These are phyloP conservation scores for Siphamia tubifer DNA, from an alignment of 2,113 vertebrate genomes.

Conservation along the genomic window DNA sequence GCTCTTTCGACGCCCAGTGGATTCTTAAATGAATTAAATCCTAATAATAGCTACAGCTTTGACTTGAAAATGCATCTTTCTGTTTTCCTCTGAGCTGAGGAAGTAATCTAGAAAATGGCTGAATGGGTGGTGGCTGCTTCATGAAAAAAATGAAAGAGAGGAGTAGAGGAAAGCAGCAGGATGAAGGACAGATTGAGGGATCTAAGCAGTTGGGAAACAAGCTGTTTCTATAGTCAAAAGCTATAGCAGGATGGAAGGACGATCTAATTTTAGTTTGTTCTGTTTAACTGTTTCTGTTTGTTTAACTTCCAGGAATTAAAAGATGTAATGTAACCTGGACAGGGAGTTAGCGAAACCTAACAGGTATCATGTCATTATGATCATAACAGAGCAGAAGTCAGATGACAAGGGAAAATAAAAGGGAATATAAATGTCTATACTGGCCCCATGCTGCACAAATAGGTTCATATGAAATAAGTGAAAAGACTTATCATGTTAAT, in stretches of 20 bases:
- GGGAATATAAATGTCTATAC: conserved; percentile 20
- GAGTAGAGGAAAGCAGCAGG: neutral
- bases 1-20: neutral
- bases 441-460: neutral
- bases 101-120: conserved; percentile 9
- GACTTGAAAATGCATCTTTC: conserved; percentile 25
- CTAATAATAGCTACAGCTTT: conserved; percentile 44
- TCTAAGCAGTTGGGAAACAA: neutral
- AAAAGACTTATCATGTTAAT: too few species aligned
- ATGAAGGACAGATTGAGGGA: neutral
- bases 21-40: conserved; percentile 30
- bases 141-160: neutral
- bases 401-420: neutral
- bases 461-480: too few species aligned
- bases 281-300: neutral
- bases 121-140: neutral
- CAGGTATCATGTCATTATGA: conserved; percentile 7
- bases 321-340: neutral
- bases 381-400: neutral
- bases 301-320: neutral
- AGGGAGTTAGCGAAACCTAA: neutral
- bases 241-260: neutral
- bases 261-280: neutral
- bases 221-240: neutral
- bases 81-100: conserved; percentile 1